Evolutionary conservation across 2,797 vertebrate species (phyloP), one percentile per base, ranked within the genome.

Genomic region (Gila robusta): DNA sequence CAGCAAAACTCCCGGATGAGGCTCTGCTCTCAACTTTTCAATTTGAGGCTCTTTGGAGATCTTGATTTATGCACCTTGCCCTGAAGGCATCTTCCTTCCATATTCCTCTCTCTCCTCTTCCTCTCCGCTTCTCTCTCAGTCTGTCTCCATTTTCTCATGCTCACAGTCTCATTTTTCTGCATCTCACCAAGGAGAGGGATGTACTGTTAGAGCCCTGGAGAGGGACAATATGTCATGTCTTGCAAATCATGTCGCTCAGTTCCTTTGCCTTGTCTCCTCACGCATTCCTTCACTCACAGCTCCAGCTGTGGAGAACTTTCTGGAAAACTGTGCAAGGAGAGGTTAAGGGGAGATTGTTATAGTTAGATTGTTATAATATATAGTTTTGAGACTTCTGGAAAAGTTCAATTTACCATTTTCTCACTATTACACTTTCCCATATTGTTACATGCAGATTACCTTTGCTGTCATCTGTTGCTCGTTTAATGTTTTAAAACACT

Each of bases 1-100:
- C 76, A 83, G 84, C 73, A 62, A 80, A 90, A 82, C 79, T 83
- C 62, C 84, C 79, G 62, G 83, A 88, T 67, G 62, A 81, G 66
- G 59, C 67, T 84, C 23, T 41, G 67, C 49, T 88, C 76, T 56
- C 39, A 6, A 64, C 83, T 79, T 88, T 79, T 86, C 77, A 62
- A 69, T 82, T 87, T 73, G 85, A 82, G 86, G 84, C 88, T 90
- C 89, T 79, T 86, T 85, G 49, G 84, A 86, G 86, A 84, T 2
- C 47, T 81, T 91, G 90, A 94, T 94, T 94, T 93, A 94, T 90
- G 88, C 87, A 88, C 83, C 72, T 90, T 82, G 87, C 90, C 86
- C 87, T 87, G 84, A 91, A 91, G 87, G 83, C 87, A 86, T 90
- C 79, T 86, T 74, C 72, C 82, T 44, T 73, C 86, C 88, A 76